These are phyloP conservation scores for Melitaea athalia DNA, from an alignment of 2,888 invertebrate species.

Conservation along the genomic window DNA sequence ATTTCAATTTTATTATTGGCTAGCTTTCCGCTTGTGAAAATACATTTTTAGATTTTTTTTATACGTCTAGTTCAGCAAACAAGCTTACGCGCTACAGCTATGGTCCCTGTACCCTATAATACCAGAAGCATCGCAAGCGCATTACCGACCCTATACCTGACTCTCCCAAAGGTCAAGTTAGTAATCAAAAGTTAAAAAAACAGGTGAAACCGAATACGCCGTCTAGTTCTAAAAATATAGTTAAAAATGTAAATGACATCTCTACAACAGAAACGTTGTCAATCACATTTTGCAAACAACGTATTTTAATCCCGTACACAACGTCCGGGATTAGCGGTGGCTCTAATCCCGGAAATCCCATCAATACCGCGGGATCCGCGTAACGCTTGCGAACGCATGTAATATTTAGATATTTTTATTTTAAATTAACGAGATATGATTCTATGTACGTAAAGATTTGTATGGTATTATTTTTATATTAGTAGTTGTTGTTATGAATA, in stretches of 20 bases:
- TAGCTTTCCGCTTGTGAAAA: no score
- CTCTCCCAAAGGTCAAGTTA: no score
- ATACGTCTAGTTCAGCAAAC: no score
- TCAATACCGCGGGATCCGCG: conserved; percentile 18
- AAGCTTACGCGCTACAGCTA: no score
- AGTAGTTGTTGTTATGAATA: no score
- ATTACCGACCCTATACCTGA: no score
- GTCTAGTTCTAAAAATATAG: not conserved
- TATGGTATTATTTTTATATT: not conserved
- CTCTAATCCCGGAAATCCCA: conserved; percentile 29
- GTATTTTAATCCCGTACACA: conserved; percentile 10
- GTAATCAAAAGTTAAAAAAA: no score
- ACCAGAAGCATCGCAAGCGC: no score
- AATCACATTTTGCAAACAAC: conserved; percentile 10
- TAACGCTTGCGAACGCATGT: conserved; percentile 25
- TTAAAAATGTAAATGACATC: not conserved
- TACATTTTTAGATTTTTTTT: no score
- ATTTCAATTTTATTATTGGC: no score
- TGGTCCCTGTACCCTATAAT: no score
- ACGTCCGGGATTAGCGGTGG: conserved; percentile 25
- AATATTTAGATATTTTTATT: conserved; percentile 8
- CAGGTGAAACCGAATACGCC: no score
- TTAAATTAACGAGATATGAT: not conserved
- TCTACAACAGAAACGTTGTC: conserved; percentile 2
- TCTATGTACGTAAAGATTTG: not conserved